Evolutionary conservation across 2,888 invertebrate genomes (phyloP).

Genomic region (Lamellibrachia columna): DNA sequence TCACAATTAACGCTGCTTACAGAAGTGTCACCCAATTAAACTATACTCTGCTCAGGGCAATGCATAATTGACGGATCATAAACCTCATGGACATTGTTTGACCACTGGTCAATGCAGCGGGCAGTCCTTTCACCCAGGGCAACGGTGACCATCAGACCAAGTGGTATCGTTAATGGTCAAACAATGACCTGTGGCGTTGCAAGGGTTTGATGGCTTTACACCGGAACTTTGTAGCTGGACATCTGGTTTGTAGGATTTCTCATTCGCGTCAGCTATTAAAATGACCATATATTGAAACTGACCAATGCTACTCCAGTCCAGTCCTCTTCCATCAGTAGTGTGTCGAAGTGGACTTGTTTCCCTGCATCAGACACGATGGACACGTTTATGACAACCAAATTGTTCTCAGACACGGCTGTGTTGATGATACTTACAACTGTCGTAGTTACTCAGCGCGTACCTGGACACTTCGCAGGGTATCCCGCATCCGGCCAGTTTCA

Average conservation of each 20-base stretch:
- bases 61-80: background rate
- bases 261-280: background rate
- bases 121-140: background rate
- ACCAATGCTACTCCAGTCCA: background rate
- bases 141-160: background rate
- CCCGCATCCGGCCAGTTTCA: background rate
- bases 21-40: background rate
- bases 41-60: background rate
- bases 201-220: background rate
- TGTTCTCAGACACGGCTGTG: background rate
- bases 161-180: background rate
- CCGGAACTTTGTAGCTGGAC: background rate
- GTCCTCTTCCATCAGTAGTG: background rate
- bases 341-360: background rate
- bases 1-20: background rate
- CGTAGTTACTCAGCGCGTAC: constrained; percentile 2
- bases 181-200: background rate
- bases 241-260: background rate
- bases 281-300: background rate
- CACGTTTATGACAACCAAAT: background rate
- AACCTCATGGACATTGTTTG: background rate
- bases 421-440: background rate
- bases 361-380: background rate
- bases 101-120: background rate
- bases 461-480: background rate